phyloP scores from a whole-genome alignment of 1,140 invertebrate species.

The Drosophila insularis region DNA sequence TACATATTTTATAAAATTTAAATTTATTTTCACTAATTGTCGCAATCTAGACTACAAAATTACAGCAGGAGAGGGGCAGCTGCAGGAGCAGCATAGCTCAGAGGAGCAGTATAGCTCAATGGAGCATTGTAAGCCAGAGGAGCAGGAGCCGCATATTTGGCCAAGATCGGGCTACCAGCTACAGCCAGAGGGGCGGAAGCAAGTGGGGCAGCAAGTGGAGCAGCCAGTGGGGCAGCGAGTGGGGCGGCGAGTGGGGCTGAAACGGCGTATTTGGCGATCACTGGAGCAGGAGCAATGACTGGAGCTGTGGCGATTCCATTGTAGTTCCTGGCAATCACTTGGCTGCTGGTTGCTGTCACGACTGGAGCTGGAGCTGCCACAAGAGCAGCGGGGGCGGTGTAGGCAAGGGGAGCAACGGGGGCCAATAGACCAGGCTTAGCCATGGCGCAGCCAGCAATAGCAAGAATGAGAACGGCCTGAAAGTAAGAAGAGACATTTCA shows the following conservation, averaged over 20 bases:
- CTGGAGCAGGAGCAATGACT: conserved; percentile 55
- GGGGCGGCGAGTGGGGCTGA: conserved; percentile 21
- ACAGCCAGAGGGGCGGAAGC: conserved; percentile 40
- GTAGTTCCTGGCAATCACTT: conserved; percentile 82
- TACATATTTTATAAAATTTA: too few species aligned
- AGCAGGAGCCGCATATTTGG: conserved; percentile 16
- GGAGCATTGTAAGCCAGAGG: conserved; percentile 10
- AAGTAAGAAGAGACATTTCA: neutral
- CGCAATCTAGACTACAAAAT: too few species aligned
- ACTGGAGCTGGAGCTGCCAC: conserved; percentile 71
- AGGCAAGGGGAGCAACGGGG: conserved; percentile 35
- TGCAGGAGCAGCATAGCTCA: neutral
- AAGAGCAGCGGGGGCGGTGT: conserved; percentile 53
- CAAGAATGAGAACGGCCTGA: conserved; percentile 72
- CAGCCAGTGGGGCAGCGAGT: conserved; percentile 22
- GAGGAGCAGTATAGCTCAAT: neutral
- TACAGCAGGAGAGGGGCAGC: conserved; percentile 9
- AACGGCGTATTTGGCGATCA: neutral
- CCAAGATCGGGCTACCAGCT: conserved; percentile 25
- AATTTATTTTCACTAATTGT: too few species aligned
- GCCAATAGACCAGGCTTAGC: conserved; percentile 68
- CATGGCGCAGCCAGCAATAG: conserved; percentile 68
- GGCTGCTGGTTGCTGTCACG: conserved; percentile 82
- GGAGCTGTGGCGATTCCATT: conserved; percentile 76
- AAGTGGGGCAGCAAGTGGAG: conserved; percentile 34